Conservation (phyloP, 2,113 vertebrate genomes). For the Epinephelus cyanopodus region DNA sequence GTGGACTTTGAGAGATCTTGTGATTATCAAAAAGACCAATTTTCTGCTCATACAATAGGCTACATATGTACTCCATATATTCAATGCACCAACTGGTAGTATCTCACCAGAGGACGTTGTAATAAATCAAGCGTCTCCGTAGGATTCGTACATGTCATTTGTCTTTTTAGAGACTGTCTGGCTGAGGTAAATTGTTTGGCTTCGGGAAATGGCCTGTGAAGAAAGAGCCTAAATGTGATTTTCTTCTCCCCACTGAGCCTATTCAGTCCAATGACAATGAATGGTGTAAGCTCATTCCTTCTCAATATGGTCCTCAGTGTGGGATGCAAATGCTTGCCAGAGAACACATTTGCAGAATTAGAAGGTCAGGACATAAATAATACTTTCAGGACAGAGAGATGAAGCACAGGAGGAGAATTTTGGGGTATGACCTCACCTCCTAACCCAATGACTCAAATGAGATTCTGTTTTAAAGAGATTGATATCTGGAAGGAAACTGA, state of each 20-base stretch:
- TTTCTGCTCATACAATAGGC: neutral
- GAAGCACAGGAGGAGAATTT: slow-evolving; percentile 22
- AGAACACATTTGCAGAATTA: slow-evolving; percentile 61
- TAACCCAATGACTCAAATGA: slow-evolving; percentile 31
- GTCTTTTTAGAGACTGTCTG: slow-evolving; percentile 27
- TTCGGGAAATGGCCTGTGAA: slow-evolving; percentile 7
- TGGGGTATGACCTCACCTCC: slow-evolving; percentile 48
- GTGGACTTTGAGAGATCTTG: slow-evolving; percentile 2
- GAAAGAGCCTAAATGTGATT: neutral
- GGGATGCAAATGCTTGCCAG: slow-evolving; percentile 18
- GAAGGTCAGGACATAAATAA: slow-evolving; percentile 44
- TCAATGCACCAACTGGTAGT: neutral
- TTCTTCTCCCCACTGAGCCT: slow-evolving; percentile 8
- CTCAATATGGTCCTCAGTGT: slow-evolving; percentile 7
- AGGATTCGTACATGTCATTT: slow-evolving; percentile 10
- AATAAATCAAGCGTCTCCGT: slow-evolving; percentile 8
- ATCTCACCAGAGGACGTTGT: neutral
- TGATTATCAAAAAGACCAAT: neutral
- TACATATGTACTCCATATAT: neutral
- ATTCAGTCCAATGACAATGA: slow-evolving; percentile 40
- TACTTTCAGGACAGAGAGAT: slow-evolving; percentile 32
- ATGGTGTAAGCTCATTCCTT: slow-evolving; percentile 23
- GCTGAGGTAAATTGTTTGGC: slow-evolving; percentile 9
- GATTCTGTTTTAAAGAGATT: slow-evolving; percentile 55
- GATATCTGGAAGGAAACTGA: slow-evolving; percentile 29